These are phyloP conservation scores for Melanerpes aurifrons DNA, from an alignment of 2,113 vertebrate species.

Conservation along the genomic window DNA sequence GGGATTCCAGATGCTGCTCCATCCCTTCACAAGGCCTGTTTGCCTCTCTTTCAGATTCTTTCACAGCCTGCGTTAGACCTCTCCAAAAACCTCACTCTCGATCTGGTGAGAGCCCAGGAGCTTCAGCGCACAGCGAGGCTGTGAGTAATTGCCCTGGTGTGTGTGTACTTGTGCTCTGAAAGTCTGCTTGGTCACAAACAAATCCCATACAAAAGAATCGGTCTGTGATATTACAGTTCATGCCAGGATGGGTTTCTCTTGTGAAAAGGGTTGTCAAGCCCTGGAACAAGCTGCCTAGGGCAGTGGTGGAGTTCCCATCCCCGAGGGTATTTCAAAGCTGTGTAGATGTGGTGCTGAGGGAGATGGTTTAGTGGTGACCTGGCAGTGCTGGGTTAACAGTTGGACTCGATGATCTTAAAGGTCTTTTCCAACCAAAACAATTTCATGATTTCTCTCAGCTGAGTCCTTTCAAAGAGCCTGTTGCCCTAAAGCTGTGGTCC, in stretches of 20 bases:
- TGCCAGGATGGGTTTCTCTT: not conserved
- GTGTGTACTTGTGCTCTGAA: not conserved
- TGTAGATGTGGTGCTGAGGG: no score
- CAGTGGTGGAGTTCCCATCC: no score
- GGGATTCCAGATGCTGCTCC: constrained; percentile 41
- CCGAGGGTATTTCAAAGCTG: no score
- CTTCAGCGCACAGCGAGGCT: not conserved
- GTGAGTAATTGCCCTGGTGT: not conserved
- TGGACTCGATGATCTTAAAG: no score
- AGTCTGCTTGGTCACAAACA: not conserved
- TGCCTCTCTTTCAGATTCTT: not conserved
- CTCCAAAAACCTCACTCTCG: not conserved
- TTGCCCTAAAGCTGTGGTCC: not conserved
- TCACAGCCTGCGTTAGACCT: accelerated
- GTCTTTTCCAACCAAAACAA: no score
- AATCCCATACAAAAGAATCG: not conserved
- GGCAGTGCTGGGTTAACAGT: no score
- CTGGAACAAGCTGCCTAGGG: no score
- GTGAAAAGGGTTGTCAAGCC: no score
- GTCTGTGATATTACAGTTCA: accelerated
- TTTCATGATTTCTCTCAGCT: not conserved
- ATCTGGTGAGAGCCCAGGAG: not conserved
- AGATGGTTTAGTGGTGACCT: no score
- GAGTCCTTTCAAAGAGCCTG: not conserved
- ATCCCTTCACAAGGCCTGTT: not conserved